Evolutionary conservation across 2,888 invertebrate genomes (phyloP), one percentile per base, ranked within the genome.

Genomic region (Choreutis nemorana): DNA sequence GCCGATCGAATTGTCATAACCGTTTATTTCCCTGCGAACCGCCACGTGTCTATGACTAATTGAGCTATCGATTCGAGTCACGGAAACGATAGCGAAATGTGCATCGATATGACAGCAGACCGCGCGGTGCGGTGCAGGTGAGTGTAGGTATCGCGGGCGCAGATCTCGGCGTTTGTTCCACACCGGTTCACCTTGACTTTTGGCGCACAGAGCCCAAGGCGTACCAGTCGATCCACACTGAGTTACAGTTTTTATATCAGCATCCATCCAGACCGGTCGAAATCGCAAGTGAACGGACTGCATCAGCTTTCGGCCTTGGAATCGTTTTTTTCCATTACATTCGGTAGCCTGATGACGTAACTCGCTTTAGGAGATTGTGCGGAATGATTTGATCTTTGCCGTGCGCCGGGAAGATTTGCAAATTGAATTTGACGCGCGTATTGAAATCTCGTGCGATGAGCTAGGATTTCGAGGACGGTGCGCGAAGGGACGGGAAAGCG

Each of bases 281-380:
- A 67, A 73, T 59, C 65, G 71, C 55, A 70, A 73, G 73, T 73
- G 71, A 73, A 66, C 66, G 70, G 71, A 51, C 60, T 63, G 70
- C 68, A 66, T 44, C 41, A 50, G 44, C 43, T 36, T 34, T 36
- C 60, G 63, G 55, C 72, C 72, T 70, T 68, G 65, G 33, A 53
- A 55, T 49, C 50, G 58, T 66, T 66, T 39, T 66, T 61, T 59
- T 58, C 54, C 52, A 43, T 57, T 48, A 59, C 60, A 48, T 66
- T 70, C 56, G 62, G 58, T 54, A 44, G 45, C 41, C 47, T 48
- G 40, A 52, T 71, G 68, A 71, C 67, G 71, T 66, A 63, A 71
- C 58, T 49, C 53, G 49, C 47, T 52, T n/a, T 50, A 45, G 51
- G 39, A 50, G 55, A 57, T 61, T 54, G 62, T 60, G 56, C 48